phyloP scores from a whole-genome alignment of 1,140 invertebrate species.

The Dufourea novaeangliae region DNA sequence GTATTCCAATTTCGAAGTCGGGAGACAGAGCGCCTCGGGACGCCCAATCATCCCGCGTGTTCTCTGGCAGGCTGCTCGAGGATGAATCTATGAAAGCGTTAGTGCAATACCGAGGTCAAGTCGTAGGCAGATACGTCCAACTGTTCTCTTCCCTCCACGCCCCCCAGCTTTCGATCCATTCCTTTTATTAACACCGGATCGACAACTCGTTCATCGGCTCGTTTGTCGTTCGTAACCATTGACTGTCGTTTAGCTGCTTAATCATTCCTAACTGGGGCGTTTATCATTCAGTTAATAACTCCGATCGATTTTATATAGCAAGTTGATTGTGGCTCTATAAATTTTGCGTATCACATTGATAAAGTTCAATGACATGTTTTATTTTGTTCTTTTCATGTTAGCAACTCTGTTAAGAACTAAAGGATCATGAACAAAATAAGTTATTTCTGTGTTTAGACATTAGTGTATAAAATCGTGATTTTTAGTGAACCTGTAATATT shows the following conservation, averaged over 20 bases:
- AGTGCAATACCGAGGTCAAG: conserved; percentile 45
- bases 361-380: no score
- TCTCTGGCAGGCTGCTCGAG: conserved; percentile 39
- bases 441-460: no score
- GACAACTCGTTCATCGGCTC: conserved; percentile 10
- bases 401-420: no score
- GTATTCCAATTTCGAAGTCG: neutral
- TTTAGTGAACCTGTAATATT: no score
- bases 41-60: conserved; percentile 48
- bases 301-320: neutral
- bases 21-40: neutral
- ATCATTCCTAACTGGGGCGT: neutral
- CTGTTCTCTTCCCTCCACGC: conserved; percentile 15
- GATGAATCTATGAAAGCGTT: conserved; percentile 60
- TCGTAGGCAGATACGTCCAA: conserved; percentile 53
- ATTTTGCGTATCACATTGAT: no score
- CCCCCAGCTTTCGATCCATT: conserved; percentile 10
- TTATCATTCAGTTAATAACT: neutral
- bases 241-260: conserved; percentile 4
- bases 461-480: no score
- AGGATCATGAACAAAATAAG: no score
- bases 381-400: no score
- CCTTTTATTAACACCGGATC: conserved; percentile 40
- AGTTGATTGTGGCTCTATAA: neutral
- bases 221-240: conserved; percentile 22